A percentile compares a stretch with the other conserved stretches of the same genome.
These are phyloP conservation scores for Sylvia atricapilla DNA, from an alignment of 2,113 vertebrate genomes.

Conservation along the genomic window DNA sequence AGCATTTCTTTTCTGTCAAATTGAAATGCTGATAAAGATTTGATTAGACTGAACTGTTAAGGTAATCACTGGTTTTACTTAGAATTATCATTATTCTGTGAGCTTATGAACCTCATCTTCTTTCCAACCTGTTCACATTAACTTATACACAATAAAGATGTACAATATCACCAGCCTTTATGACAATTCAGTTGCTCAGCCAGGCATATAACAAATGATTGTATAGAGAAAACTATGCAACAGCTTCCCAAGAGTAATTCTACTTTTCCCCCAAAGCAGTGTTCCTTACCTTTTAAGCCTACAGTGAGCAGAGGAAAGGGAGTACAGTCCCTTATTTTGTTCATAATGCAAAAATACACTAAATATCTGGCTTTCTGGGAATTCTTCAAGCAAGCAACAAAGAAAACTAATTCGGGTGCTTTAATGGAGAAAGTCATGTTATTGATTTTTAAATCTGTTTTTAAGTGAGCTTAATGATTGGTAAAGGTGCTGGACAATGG, in stretches of 20 bases:
- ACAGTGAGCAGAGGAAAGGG: not conserved
- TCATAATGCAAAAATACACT: not conserved
- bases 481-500: constrained; percentile 19
- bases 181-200: not conserved
- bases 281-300: not conserved
- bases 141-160: accelerated
- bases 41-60: not conserved
- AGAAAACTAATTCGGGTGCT: not conserved
- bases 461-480: constrained; percentile 13
- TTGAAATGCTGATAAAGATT: not conserved
- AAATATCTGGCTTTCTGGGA: not conserved
- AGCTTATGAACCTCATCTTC: not conserved
- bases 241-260: not conserved
- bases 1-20: not conserved
- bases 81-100: not conserved
- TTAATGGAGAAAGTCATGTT: not conserved
- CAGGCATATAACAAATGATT: not conserved
- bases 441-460: constrained; percentile 43
- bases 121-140: not conserved
- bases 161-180: not conserved
- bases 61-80: not conserved
- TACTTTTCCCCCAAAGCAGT: not conserved
- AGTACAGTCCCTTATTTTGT: not conserved
- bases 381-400: not conserved
- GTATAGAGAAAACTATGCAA: not conserved